Percentiles rank a stretch among this genome's conserved stretches.
These are phyloP conservation scores for Montipora foliosa DNA, from an alignment of 64 coral and sea anemone genomes.

Conservation along the genomic window DNA sequence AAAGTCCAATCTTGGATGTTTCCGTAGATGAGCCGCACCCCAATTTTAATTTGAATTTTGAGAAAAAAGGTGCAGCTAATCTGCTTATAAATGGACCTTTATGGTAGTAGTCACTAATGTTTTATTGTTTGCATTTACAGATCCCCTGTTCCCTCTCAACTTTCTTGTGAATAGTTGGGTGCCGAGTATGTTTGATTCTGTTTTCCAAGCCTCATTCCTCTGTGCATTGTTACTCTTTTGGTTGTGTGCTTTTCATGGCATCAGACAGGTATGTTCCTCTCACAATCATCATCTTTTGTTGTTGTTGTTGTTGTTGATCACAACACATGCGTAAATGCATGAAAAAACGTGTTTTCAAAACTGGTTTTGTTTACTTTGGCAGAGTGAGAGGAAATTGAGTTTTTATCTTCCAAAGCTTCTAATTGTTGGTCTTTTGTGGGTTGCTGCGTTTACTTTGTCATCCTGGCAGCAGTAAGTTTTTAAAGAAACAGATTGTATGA, in stretches of 20 bases:
- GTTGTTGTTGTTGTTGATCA: background rate
- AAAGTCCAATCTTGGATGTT: no score
- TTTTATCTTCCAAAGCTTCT: slow-evolving; percentile 97
- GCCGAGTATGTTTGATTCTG: slow-evolving; percentile 96
- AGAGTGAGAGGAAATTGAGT: slow-evolving; percentile 87
- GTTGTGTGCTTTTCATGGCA: slow-evolving; percentile 99
- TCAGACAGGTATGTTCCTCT: slow-evolving; percentile 60
- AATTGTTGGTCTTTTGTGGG: slow-evolving; percentile 89
- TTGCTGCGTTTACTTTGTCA: slow-evolving; percentile 89
- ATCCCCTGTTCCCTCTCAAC: slow-evolving; percentile 93
- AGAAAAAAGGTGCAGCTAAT: no score
- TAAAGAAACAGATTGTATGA: background rate
- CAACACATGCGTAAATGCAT: no score
- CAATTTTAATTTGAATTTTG: no score
- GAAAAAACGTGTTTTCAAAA: no score
- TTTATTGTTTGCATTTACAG: slow-evolving; percentile 30
- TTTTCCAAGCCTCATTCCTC: slow-evolving; percentile 95
- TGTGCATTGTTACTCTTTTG: slow-evolving; percentile 89
- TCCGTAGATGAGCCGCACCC: no score
- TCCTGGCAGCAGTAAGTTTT: slow-evolving; percentile 96
- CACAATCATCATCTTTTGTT: background rate
- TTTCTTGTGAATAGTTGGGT: slow-evolving; percentile 98
- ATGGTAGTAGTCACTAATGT: background rate
- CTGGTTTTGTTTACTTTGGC: slow-evolving; percentile 12
- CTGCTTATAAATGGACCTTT: no score